Evolutionary conservation across 1,140 invertebrate genomes (phyloP), one percentile per base, ranked within the genome.

Genomic region (Drosophila seguyi): DNA sequence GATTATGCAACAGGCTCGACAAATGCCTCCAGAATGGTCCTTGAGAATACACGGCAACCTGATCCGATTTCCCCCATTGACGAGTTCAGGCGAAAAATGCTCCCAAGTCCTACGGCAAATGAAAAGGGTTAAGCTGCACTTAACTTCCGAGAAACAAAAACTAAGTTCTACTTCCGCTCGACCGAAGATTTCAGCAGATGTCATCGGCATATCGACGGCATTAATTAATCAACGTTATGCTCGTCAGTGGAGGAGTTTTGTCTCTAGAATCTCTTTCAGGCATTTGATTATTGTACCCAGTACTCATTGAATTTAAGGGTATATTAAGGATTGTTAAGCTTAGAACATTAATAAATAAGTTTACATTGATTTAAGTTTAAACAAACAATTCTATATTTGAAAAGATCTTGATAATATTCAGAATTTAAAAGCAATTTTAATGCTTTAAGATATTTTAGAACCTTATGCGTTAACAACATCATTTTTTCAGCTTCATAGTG

Each of bases 211-310:
- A 66, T 69, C 69, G 53, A 72, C 50, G 47, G 81, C 53, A 73
- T 73, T 85, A 85, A 84, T 84, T 84, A 81, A 84, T 84, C 81
- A 84, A 77, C 77, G 73, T 52, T 69, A 45, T 58, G 69, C 44
- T 50, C 59, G 48, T 41, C 77, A 62, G 63, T 39, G 20, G 29
- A 57, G 57, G 53, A 62, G 52, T 42, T 38, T 11, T 10, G 29
- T n/a, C 20, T 31, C 58, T 18, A 20, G 2, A 44, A 41, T 44
- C 20, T 8, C 41, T 47, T 31, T 36, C 41, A 38, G 44, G 42
- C 42, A 72, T 58, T 71, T 72, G 27, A 20, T 45, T 59, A 36
- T 38, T 22, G 5, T n/a, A 25, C 52, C 52, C 34, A 25, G 31
- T 25, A 25, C 0, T 38, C 5, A 36, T 3, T 6, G 7, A 22